Percentiles rank a stretch among this genome's conserved stretches.
These are phyloP conservation scores for Wasmannia auropunctata DNA, from an alignment of 1,140 invertebrate genomes.

Conservation along the genomic window DNA sequence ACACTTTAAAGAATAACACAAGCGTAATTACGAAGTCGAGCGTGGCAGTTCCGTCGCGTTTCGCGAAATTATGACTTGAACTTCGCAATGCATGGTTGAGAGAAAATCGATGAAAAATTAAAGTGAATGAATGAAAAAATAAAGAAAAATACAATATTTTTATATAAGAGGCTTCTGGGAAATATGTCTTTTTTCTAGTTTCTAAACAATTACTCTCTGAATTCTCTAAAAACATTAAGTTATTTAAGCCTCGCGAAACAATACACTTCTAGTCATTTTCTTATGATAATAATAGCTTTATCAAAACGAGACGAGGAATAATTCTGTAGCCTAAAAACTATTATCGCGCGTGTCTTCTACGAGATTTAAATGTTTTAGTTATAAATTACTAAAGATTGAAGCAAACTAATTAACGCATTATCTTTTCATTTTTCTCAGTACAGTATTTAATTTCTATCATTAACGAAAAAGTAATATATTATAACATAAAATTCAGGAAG, in stretches of 20 bases:
- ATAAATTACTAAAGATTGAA: slow-evolving; percentile 8
- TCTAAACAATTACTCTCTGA: not conserved
- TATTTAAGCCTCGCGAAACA: not conserved
- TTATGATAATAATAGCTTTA: not conserved
- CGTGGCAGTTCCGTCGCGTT: not conserved
- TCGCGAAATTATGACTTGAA: not conserved
- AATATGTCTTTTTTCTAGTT: not conserved
- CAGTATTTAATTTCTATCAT: not conserved
- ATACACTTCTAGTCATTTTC: not conserved
- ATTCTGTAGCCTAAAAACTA: not conserved
- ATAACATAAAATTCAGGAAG: not conserved
- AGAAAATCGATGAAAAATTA: slow-evolving; percentile 5
- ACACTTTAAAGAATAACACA: slow-evolving; percentile 11
- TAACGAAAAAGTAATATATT: not conserved
- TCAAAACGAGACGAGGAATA: not conserved
- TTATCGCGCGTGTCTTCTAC: not conserved
- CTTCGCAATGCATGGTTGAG: not conserved
- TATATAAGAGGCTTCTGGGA: not conserved
- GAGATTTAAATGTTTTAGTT: not conserved
- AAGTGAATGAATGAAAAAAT: not conserved
- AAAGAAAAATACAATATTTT: not conserved
- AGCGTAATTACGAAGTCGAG: slow-evolving; percentile 24
- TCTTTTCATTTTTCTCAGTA: not conserved
- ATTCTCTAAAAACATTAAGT: not conserved
- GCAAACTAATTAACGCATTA: not conserved